Evolutionary conservation across 2,888 invertebrate species (phyloP).

Genomic region (Protonemura montana): DNA sequence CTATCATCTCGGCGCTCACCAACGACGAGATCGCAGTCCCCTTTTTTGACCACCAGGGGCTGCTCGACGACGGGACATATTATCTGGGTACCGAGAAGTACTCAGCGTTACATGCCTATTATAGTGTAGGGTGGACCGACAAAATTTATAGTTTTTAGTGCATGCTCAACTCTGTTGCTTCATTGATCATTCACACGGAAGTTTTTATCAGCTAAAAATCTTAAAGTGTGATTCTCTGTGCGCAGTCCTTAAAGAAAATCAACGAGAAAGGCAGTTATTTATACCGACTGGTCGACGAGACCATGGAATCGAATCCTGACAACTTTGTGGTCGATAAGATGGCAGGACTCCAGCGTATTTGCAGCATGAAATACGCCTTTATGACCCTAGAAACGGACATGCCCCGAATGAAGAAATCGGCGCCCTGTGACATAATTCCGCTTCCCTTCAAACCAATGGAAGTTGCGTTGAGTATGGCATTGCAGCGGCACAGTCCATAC

Average conservation of each 20-base stretch:
- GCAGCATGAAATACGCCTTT: constrained; percentile 32
- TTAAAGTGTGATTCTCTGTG: background rate
- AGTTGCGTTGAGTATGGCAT: constrained; percentile 28
- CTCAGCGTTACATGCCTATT: constrained; percentile 39
- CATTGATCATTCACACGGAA: no score
- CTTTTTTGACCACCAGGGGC: constrained; percentile 54
- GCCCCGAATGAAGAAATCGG: background rate
- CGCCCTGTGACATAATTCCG: constrained; percentile 30
- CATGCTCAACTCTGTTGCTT: no score
- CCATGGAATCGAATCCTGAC: background rate
- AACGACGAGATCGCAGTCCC: constrained; percentile 51
- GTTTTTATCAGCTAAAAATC: no score
- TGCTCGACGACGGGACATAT: constrained; percentile 53
- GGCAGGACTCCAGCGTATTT: constrained; percentile 25
- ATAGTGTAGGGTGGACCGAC: constrained; percentile 35
- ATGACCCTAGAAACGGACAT: constrained; percentile 30
- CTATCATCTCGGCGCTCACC: constrained; percentile 54
- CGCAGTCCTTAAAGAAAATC: background rate
- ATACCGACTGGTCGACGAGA: background rate
- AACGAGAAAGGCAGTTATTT: background rate
- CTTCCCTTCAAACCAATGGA: constrained; percentile 28
- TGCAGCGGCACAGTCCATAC: constrained; percentile 35
- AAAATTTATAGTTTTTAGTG: no score
- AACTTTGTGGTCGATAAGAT: constrained; percentile 8
- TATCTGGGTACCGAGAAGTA: constrained; percentile 50